Percentiles rank a stretch among this genome's conserved stretches.
phyloP scores from a whole-genome alignment of 37 sponge, comb jelly and placozoan genomes.

The Halisarca cf. caerulea region DNA sequence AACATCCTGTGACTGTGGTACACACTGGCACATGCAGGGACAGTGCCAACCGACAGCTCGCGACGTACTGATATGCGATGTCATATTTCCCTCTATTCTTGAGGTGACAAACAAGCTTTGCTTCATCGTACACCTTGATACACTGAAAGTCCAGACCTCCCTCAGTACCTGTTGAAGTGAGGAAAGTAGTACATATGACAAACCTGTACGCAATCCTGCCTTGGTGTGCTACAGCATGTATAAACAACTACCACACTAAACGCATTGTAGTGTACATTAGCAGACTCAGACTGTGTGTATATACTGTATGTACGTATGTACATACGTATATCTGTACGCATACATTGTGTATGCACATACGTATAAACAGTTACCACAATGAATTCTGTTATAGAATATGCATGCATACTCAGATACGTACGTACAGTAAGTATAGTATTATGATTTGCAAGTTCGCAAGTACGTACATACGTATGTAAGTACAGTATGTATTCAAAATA shows the following conservation, averaged over 20 bases:
- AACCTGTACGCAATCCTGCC: no score
- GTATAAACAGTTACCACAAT: neutral
- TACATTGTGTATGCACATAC: neutral
- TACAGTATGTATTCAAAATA: neutral
- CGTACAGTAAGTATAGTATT: no score
- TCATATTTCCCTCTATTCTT: constrained; percentile 97
- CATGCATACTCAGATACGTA: neutral
- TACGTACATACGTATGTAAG: neutral
- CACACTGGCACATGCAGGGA: no score
- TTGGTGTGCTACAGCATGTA: no score
- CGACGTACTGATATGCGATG: constrained; percentile 83
- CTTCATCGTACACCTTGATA: constrained; percentile 80
- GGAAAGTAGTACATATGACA: no score
- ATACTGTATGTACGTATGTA: no score
- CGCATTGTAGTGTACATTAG: neutral
- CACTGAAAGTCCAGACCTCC: constrained; percentile 93
- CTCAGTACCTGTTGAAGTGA: constrained; percentile 71
- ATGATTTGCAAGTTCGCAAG: no score
- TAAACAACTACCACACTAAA: no score
- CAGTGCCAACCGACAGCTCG: no score
- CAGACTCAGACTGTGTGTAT: no score
- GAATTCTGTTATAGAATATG: neutral
- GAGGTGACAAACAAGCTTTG: constrained; percentile 74
- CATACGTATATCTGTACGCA: no score
- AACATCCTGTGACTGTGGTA: no score